Evolutionary conservation across 2,888 invertebrate genomes (phyloP), one percentile per base, ranked within the genome.

Genomic region (Stenchaetothrips biformis): DNA sequence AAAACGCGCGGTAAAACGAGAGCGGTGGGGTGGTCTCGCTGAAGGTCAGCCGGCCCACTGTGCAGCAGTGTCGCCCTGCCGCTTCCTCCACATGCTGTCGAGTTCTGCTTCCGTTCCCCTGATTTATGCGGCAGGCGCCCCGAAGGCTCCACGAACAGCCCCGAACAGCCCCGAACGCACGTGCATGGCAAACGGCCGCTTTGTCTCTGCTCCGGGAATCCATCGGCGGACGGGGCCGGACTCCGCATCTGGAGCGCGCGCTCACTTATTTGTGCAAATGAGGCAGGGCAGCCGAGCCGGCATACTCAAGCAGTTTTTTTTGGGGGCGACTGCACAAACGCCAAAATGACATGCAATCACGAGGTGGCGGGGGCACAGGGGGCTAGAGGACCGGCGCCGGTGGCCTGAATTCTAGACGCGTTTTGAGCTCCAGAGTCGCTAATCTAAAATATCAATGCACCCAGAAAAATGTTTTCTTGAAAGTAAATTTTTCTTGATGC

Each of bases 121-220:
- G 21, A n/a, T 67, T 53, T 53, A 53, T 53, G 53, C 53, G 13
- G 13, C 53, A 13, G 53, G 53, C 53, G 53, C 53, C 53, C 53
- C 11, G 53, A 18, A 53, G 53, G 37, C 37, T 37, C 53, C 53
- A 53, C 53, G 53, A 13, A 18, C 53, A 2, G 53, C 53, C 59
- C 59, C 59, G 59, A 16, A 59, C 53, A 53, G 13, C 59, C 18
- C 18, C 13, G 59, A 37, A 37, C 37, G 37, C 37, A 37, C 37
- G 37, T 37, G 37, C 37, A 37, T 4, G 37, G 37, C 37, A 37
- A 37, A 74, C 25, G 67, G n/a, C 67, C 67, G 37, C 25, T 74
- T 74, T 74, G 67, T 74, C 25, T 74, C 67, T 21, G 9, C 67
- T 74, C 67, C 25, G 21, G 67, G 67, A 74, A 74, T 25, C 67